phyloP scores from a whole-genome alignment of 2,797 vertebrate species.

The Sarcoramphus papa region DNA sequence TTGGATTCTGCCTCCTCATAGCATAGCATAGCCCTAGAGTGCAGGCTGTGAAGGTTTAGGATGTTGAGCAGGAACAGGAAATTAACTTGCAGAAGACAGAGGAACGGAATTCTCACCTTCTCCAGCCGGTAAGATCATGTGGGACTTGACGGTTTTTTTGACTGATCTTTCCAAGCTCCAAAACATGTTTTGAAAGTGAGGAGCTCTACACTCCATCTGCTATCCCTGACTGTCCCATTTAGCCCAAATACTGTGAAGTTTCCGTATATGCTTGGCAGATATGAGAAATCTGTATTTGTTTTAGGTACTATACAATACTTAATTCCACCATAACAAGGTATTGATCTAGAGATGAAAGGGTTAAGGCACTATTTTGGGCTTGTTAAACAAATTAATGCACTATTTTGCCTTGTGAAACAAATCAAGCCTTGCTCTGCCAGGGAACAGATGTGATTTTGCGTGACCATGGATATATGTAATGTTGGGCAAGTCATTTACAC shows the following conservation, averaged over 20 bases:
- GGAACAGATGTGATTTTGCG: not conserved
- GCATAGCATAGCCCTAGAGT: not conserved
- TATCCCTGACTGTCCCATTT: not conserved
- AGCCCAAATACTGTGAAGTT: not conserved
- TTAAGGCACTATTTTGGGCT: not conserved
- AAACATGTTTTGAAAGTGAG: not conserved
- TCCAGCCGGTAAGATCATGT: not conserved
- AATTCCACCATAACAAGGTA: not conserved
- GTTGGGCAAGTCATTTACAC: not conserved
- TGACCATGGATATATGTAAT: not conserved
- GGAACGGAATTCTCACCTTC: not conserved
- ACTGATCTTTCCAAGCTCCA: not conserved
- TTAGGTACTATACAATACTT: not conserved
- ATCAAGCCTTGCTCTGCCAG: not conserved
- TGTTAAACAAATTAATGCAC: not conserved
- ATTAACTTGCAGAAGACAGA: not conserved
- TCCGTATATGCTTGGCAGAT: not conserved
- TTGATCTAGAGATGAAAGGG: not conserved
- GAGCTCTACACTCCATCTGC: not conserved
- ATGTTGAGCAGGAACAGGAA: not conserved
- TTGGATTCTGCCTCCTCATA: slow-evolving; percentile 5
- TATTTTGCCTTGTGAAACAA: not conserved
- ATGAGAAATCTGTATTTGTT: not conserved
- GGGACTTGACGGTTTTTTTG: not conserved
- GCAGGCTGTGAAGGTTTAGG: not conserved